These are phyloP conservation scores for Acleris literana DNA, from an alignment of 2,888 invertebrate genomes.

Conservation along the genomic window DNA sequence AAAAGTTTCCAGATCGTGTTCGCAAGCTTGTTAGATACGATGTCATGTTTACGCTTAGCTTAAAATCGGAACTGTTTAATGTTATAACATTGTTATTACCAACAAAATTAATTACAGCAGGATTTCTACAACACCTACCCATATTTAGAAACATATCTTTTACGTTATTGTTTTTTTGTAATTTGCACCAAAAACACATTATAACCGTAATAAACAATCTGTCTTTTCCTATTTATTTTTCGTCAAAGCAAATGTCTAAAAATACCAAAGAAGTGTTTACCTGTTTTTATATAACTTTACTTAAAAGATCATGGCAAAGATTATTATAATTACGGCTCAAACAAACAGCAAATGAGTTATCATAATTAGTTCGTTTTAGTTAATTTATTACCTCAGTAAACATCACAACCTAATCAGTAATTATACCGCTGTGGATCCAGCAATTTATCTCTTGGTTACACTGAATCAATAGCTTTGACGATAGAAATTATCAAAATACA, in stretches of 20 bases:
- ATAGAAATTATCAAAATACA: conserved; percentile 24
- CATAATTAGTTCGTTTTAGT: conserved; percentile 22
- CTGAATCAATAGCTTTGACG: conserved; percentile 29
- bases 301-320: too few species aligned
- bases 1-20: background rate
- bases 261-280: too few species aligned
- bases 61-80: conserved; percentile 30
- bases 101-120: too few species aligned
- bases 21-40: conserved; percentile 26
- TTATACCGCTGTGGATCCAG: conserved; percentile 36
- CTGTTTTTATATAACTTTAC: too few species aligned
- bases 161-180: too few species aligned
- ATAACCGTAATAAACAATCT: too few species aligned
- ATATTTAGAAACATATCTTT: too few species aligned
- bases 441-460: conserved; percentile 33
- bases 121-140: too few species aligned
- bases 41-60: conserved; percentile 24
- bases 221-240: too few species aligned
- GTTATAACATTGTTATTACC: conserved; percentile 10
- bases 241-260: too few species aligned
- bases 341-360: conserved; percentile 11
- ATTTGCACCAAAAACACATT: too few species aligned
- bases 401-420: conserved; percentile 33
- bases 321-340: too few species aligned
- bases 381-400: conserved; percentile 35